Conservation (phyloP, 2,888 invertebrate species). For the Apodemia mormo region DNA sequence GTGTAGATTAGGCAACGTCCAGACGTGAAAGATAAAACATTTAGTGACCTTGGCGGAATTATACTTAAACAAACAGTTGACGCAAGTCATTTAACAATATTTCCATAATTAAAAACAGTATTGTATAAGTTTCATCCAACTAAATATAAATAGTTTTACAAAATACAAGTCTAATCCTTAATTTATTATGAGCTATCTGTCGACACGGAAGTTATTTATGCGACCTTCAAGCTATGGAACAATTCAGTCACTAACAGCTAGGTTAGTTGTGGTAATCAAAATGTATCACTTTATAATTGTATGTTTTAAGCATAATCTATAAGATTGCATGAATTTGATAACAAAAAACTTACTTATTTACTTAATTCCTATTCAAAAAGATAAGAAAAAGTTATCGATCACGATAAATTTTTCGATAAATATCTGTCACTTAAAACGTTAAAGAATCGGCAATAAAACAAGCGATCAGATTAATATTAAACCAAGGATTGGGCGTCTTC, state of each 20-base stretch:
- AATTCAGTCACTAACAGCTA: constrained; percentile 29
- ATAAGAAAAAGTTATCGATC: too few relatives aligned
- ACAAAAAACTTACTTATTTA: neutral
- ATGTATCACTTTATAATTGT: constrained; percentile 15
- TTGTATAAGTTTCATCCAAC: too few relatives aligned
- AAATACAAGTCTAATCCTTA: neutral
- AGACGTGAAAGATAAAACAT: neutral
- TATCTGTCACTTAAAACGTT: too few relatives aligned
- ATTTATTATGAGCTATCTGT: neutral
- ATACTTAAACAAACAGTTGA: neutral
- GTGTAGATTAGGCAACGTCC: too few relatives aligned
- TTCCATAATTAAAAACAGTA: neutral
- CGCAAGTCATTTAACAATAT: neutral
- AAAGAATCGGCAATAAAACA: too few relatives aligned
- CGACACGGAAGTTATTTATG: constrained; percentile 47
- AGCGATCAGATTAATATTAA: too few relatives aligned
- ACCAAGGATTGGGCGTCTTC: too few relatives aligned
- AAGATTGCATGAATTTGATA: neutral
- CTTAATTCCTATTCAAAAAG: too few relatives aligned
- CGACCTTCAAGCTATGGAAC: constrained; percentile 42
- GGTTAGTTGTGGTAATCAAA: constrained; percentile 20
- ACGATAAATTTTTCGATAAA: too few relatives aligned
- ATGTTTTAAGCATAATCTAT: neutral
- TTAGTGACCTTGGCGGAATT: neutral
- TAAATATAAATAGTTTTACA: too few relatives aligned